Evolutionary conservation across 2,888 invertebrate genomes (phyloP).

Genomic region (Harpagoxenus sublaevis): DNA sequence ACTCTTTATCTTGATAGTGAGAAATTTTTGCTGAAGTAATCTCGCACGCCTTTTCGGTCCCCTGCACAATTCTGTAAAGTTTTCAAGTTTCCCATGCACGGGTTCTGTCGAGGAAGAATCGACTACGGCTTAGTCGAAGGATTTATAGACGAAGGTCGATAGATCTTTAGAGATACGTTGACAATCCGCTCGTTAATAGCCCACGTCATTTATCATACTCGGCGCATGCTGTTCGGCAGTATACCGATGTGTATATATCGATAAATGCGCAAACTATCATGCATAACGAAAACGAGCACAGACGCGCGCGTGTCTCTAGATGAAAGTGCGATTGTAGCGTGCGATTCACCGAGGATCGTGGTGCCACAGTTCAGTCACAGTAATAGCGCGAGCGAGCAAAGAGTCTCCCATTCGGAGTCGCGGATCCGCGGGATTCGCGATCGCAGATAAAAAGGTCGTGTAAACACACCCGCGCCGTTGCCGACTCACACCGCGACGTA

Average conservation of each 20-base stretch:
- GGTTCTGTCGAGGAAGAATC: background rate
- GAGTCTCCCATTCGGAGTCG: background rate
- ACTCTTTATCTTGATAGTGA: background rate
- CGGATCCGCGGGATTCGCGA: slow-evolving; percentile 20
- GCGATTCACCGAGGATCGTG: background rate
- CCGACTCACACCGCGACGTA: slow-evolving; percentile 1
- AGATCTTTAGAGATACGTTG: slow-evolving; percentile 30
- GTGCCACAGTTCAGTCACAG: background rate
- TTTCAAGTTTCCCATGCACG: background rate
- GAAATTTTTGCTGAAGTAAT: background rate
- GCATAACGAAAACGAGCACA: background rate
- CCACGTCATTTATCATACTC: slow-evolving; percentile 14
- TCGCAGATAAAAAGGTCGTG: slow-evolving; percentile 46
- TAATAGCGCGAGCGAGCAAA: background rate
- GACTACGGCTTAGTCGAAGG: background rate
- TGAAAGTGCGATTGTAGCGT: background rate
- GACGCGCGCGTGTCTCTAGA: background rate
- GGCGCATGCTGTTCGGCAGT: background rate
- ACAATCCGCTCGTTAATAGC: slow-evolving; percentile 15
- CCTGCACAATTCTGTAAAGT: background rate
- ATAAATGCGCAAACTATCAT: slow-evolving; percentile 1
- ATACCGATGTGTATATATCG: slow-evolving; percentile 7
- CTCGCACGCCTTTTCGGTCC: background rate
- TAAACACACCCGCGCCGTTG: slow-evolving; percentile 30
- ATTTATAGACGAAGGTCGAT: background rate